A percentile compares a stretch with the other conserved stretches of the same genome.
These are phyloP conservation scores for Spilosoma lubricipeda DNA, from an alignment of 2,888 invertebrate genomes.

Conservation along the genomic window DNA sequence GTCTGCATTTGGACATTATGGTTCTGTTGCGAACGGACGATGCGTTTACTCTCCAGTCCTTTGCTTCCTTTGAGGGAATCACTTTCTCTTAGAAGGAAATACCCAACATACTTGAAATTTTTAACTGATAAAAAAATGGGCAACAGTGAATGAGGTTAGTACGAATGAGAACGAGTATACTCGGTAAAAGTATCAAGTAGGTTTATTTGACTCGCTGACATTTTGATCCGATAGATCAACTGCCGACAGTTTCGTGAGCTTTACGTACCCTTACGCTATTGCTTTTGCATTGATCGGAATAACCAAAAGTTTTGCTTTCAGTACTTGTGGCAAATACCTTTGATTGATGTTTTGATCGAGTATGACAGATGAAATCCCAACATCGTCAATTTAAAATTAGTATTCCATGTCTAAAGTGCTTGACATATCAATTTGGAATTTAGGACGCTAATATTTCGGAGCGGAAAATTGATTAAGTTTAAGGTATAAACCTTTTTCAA, in stretches of 20 bases:
- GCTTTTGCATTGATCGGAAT: not conserved
- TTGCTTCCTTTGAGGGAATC: no score
- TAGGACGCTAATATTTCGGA: not conserved
- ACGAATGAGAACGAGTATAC: no score
- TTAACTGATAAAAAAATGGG: no score
- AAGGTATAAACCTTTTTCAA: not conserved
- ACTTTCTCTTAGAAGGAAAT: no score
- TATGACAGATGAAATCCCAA: not conserved
- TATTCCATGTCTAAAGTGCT: not conserved
- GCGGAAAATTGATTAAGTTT: not conserved
- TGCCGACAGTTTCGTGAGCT: not conserved
- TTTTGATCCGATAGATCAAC: not conserved
- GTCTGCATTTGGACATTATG: no score
- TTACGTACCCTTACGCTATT: no score
- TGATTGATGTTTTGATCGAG: conserved; percentile 5
- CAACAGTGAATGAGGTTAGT: no score
- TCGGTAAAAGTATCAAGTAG: not conserved
- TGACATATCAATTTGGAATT: conserved; percentile 3
- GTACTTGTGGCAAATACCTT: not conserved
- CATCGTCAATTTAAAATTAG: not conserved
- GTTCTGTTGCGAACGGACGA: no score
- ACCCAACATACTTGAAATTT: no score
- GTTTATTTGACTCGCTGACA: not conserved
- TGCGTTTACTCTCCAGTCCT: no score
- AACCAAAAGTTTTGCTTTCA: not conserved